Evolutionary conservation across 2,797 vertebrate species (phyloP), one percentile per base, ranked within the genome.

Genomic region (Distichodus sexfasciatus): DNA sequence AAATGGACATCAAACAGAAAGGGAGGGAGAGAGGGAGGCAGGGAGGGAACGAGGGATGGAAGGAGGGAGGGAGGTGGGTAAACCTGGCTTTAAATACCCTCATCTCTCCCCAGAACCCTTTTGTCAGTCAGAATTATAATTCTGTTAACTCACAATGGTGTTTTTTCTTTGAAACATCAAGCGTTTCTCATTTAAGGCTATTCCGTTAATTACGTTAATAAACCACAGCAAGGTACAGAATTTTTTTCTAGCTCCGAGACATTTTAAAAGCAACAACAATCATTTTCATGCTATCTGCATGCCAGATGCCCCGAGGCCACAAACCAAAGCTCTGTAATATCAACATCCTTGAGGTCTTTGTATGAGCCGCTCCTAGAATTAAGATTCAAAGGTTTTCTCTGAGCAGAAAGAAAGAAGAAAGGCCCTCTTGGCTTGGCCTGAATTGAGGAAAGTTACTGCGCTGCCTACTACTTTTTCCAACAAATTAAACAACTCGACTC

Each of bases 111-210:
- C 33, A 29, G 55, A 64, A 59, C 77, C 78, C 67, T 10, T 75
- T 81, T 86, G 85, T 87, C 85, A 89, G 54, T 87, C 84, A 87
- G 87, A 82, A 89, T 88, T 83, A 86, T 77, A 66, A 61, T 26
- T 41, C 57, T 77, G 60, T 82, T 80, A 76, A 80, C 62, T 73
- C 79, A 58, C 14, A 65, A 62, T 79, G 76, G 72, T 79, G 80
- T 84, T 84, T 79, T 81, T 59, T 78, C 83, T 87, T 86, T 87
- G 83, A 87, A 87, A 90, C 84, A 83, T 79, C 84, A 85, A 82
- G 77, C 78, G 74, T 77, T 47, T 48, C 82, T 74, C 80, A 77
- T 81, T 79, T 79, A 66, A 86, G 87, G 68, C 26, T 36, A 86
- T 81, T 78, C 71, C 21, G 74, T 70, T 86, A 85, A 86, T 88